These are phyloP conservation scores for Pelodiscus sinensis DNA, from an alignment of 2,113 vertebrate species.

Conservation along the genomic window DNA sequence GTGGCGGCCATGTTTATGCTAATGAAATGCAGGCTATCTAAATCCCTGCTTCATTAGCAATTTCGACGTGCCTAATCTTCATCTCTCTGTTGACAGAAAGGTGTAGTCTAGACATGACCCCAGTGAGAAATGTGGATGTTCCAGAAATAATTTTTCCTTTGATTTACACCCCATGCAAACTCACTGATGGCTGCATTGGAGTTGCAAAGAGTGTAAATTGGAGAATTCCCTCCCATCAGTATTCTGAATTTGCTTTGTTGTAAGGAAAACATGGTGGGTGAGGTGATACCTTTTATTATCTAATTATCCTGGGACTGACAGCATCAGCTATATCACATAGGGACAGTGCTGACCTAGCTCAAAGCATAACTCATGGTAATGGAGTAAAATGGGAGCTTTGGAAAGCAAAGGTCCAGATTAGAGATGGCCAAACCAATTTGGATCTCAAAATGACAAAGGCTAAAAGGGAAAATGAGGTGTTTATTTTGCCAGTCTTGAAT, in stretches of 20 bases:
- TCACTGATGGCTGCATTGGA: background rate
- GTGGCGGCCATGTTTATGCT: no score
- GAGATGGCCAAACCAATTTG: background rate
- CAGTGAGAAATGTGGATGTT: background rate
- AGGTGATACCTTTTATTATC: background rate
- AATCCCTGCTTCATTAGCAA: no score
- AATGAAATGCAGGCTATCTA: no score
- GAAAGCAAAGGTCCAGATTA: background rate
- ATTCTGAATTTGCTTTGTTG: background rate
- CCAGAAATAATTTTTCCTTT: background rate
- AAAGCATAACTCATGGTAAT: background rate
- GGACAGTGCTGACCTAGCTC: background rate
- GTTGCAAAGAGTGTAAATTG: background rate
- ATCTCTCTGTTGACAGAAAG: no score
- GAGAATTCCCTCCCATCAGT: background rate
- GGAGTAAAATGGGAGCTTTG: background rate
- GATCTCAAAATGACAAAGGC: background rate
- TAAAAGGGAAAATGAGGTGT: no score
- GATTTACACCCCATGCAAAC: background rate
- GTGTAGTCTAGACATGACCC: no score
- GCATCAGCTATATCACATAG: background rate
- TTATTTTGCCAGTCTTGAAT: background rate
- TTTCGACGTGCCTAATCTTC: no score
- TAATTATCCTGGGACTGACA: background rate
- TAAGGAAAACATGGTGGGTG: background rate